phyloP scores from a whole-genome alignment of 2,888 invertebrate genomes.

The Agrotis clavis region DNA sequence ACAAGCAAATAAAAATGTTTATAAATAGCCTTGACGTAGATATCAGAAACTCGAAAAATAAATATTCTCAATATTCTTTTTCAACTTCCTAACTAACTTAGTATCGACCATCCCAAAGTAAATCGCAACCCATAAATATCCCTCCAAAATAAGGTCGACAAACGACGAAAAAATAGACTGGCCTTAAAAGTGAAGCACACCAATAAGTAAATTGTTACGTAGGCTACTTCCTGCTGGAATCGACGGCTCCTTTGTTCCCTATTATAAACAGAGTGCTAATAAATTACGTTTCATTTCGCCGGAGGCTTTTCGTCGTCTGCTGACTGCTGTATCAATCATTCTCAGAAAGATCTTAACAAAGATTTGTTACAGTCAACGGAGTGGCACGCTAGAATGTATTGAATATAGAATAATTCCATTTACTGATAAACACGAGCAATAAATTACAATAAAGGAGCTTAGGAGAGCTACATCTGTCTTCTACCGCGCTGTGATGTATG shows the following conservation, averaged over 20 bases:
- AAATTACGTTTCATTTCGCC: conserved; percentile 80
- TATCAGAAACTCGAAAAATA: not conserved
- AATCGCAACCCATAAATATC: conserved; percentile 48
- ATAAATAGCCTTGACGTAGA: not conserved
- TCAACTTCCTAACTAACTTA: not conserved
- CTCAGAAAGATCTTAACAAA: conserved; percentile 77
- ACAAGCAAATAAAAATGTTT: too few relatives aligned
- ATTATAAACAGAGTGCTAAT: conserved; percentile 81
- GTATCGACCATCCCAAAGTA: conserved; percentile 28
- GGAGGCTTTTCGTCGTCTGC: conserved; percentile 78
- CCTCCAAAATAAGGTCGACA: conserved; percentile 40
- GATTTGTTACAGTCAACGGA: conserved; percentile 83
- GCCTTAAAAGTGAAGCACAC: conserved; percentile 63
- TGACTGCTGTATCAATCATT: conserved; percentile 82
- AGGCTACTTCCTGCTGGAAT: conserved; percentile 76
- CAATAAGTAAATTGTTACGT: conserved; percentile 80
- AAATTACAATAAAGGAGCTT: conserved; percentile 68
- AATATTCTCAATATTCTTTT: not conserved
- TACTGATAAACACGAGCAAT: conserved; percentile 70
- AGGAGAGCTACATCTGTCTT: conserved; percentile 63
- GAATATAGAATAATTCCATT: conserved; percentile 73
- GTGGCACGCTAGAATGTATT: conserved; percentile 72
- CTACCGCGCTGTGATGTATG: conserved; percentile 51
- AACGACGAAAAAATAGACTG: conserved; percentile 55
- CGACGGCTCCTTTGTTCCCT: conserved; percentile 76